Evolutionary conservation across 2,113 vertebrate species (phyloP).

Genomic region (Corythornis vintsioides): DNA sequence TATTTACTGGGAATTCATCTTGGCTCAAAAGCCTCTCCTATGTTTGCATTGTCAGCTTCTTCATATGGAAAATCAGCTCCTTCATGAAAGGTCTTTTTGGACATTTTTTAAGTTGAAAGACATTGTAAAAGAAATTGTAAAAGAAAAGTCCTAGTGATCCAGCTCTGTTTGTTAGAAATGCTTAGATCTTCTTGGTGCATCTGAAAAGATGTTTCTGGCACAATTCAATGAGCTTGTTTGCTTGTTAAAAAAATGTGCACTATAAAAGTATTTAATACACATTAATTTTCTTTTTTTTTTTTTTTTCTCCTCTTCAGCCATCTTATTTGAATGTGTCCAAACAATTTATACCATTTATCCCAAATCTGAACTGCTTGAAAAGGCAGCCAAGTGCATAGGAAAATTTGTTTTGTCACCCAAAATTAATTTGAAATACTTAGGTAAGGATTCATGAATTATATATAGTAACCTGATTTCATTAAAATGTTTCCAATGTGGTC

Average conservation of each 20-base stretch:
- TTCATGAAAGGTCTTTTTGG: background rate
- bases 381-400: conserved; percentile 94
- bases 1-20: background rate
- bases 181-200: background rate
- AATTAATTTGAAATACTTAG: conserved; percentile 97
- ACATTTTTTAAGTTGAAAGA: background rate
- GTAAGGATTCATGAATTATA: conserved; percentile 74
- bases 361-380: conserved; percentile 91
- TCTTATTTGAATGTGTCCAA: conserved; percentile 95
- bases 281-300: background rate
- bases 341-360: conserved; percentile 94
- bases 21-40: background rate
- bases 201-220: too few relatives aligned
- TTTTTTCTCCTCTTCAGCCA: conserved; percentile 76
- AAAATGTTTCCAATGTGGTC: too few relatives aligned
- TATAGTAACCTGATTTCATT: too few relatives aligned
- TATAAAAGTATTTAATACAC: background rate
- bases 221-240: background rate
- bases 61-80: background rate
- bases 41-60: background rate
- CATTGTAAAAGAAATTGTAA: background rate
- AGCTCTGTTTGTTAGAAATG: background rate
- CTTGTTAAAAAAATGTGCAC: background rate
- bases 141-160: background rate
- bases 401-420: conserved; percentile 95